These are phyloP conservation scores for Montifringilla adamsi DNA, from an alignment of 2,113 vertebrate species.

Conservation along the genomic window DNA sequence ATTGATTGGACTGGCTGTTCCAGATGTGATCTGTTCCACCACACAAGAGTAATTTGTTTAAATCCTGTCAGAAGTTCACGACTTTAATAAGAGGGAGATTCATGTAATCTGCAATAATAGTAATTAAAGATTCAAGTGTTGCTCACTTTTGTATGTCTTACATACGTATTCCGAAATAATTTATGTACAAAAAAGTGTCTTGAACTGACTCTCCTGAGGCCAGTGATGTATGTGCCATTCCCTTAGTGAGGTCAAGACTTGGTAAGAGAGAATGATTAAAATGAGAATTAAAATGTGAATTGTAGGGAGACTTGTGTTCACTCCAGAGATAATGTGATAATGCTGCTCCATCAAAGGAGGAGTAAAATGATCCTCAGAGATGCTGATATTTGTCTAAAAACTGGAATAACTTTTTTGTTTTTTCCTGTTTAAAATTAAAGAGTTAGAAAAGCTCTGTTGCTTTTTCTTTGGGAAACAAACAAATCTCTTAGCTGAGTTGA, in stretches of 20 bases:
- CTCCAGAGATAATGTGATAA: background rate
- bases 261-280: background rate
- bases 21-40: background rate
- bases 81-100: background rate
- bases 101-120: background rate
- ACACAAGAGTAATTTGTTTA: background rate
- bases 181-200: background rate
- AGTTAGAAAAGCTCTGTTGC: background rate
- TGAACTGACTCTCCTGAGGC: background rate
- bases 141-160: background rate
- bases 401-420: background rate
- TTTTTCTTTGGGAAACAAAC: background rate
- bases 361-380: background rate
- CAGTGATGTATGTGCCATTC: background rate
- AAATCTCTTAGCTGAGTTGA: background rate
- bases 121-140: slow-evolving; percentile 20
- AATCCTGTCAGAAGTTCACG: background rate
- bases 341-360: background rate
- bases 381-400: background rate
- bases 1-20: background rate
- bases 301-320: background rate
- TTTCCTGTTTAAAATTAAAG: background rate
- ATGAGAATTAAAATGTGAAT: background rate
- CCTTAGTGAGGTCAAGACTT: background rate
- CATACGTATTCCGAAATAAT: background rate